Percentiles rank a stretch among this genome's conserved stretches.
Evolutionary conservation across 1,140 invertebrate genomes (phyloP).

Genomic region (Drosophila tristis): DNA sequence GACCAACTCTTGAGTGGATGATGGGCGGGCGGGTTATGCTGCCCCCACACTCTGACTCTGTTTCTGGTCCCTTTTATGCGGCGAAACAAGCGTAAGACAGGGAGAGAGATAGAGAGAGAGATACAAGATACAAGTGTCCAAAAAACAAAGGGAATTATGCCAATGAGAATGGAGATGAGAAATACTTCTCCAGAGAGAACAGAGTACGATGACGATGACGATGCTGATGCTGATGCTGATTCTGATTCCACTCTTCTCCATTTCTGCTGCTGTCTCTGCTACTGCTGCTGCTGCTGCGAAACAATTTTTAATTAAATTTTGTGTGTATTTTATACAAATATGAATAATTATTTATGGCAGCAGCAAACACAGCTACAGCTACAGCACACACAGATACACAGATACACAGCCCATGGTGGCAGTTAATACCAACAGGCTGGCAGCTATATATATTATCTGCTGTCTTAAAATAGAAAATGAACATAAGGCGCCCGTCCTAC

Average conservation of each 20-base stretch:
- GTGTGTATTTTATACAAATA: constrained; percentile 82
- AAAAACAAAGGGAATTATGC: constrained; percentile 46
- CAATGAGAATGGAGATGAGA: constrained; percentile 32
- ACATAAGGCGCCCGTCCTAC: constrained; percentile 55
- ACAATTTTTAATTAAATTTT: constrained; percentile 83
- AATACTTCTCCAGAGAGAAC: no score
- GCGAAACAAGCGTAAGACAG: constrained; percentile 36
- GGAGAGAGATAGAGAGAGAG: background rate
- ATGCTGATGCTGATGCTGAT: no score
- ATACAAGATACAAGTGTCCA: constrained; percentile 27
- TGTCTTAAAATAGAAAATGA: constrained; percentile 75
- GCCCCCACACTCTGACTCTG: background rate
- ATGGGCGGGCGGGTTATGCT: constrained; percentile 2
- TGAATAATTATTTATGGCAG: constrained; percentile 81
- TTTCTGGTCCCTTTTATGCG: constrained; percentile 10
- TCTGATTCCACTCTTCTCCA: constrained; percentile 1
- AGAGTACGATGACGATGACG: no score
- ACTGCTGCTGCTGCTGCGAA: constrained; percentile 27
- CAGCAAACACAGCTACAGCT: constrained; percentile 21
- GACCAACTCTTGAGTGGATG: constrained; percentile 33
- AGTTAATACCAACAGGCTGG: constrained; percentile 68
- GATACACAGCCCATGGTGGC: constrained; percentile 39
- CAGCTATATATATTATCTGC: constrained; percentile 66
- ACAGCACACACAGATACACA: constrained; percentile 1
- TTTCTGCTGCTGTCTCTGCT: no score